These are phyloP conservation scores for Rhinatrema bivittatum DNA, from an alignment of 2,797 vertebrate genomes.

Conservation along the genomic window DNA sequence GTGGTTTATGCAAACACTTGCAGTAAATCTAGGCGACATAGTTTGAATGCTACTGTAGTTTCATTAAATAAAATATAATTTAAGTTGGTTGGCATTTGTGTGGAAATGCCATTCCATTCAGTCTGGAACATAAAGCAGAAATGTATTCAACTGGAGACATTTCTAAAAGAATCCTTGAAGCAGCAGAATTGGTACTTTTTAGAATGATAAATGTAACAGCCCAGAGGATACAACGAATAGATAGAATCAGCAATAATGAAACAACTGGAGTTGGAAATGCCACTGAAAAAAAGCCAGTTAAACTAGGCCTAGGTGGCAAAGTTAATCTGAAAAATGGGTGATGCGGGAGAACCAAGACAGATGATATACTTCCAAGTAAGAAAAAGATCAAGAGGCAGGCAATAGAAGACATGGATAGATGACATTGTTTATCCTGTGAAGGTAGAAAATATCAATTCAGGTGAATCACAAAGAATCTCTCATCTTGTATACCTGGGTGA, in stretches of 20 bases:
- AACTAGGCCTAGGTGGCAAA: conserved; percentile 8
- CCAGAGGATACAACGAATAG: conserved; percentile 10
- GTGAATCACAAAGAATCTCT: conserved; percentile 9
- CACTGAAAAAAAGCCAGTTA: conserved; percentile 20
- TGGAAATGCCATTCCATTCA: neutral
- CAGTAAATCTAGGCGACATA: no score
- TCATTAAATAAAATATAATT: no score
- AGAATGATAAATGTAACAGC: conserved; percentile 8
- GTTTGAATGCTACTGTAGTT: no score
- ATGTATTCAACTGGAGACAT: conserved; percentile 6
- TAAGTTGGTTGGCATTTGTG: no score
- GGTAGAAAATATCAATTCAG: conserved; percentile 11
- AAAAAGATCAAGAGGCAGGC: conserved; percentile 19
- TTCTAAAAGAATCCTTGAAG: conserved; percentile 11
- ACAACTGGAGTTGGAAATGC: conserved; percentile 18
- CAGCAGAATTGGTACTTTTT: conserved; percentile 9
- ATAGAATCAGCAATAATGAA: conserved; percentile 6
- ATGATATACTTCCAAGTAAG: conserved; percentile 6
- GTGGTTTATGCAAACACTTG: no score
- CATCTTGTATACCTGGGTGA: conserved; percentile 6
- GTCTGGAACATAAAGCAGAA: neutral
- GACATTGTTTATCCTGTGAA: conserved; percentile 5
- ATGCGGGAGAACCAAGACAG: conserved; percentile 16
- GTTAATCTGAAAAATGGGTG: conserved; percentile 13
- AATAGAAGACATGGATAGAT: conserved; percentile 8